These are phyloP conservation scores for Hippocampus abdominalis DNA, from an alignment of 2,113 vertebrate species.

Conservation along the genomic window DNA sequence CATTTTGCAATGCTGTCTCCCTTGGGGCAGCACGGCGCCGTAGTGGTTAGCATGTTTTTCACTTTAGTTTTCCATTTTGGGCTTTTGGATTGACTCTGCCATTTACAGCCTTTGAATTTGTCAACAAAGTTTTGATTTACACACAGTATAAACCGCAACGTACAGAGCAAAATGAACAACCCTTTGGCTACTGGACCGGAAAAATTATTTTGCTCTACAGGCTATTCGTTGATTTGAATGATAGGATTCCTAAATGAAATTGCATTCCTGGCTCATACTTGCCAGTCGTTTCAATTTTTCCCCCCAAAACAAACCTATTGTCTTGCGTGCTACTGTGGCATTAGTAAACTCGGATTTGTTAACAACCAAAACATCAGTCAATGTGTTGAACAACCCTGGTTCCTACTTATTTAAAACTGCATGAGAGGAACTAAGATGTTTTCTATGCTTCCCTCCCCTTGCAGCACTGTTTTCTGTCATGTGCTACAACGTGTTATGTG, in stretches of 20 bases:
- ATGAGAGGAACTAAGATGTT: neutral
- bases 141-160: too few species aligned
- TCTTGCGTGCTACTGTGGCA: too few species aligned
- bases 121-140: too few species aligned
- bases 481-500: conserved; percentile 98
- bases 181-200: neutral
- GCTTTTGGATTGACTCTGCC: too few species aligned
- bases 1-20: too few species aligned
- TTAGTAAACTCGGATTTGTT: too few species aligned
- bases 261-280: neutral
- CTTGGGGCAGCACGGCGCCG: too few species aligned
- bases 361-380: neutral
- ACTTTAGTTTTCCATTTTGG: too few species aligned
- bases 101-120: too few species aligned
- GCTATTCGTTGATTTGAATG: neutral
- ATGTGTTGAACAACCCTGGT: neutral
- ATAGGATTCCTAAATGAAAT: neutral
- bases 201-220: neutral
- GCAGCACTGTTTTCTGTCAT: conserved; percentile 96
- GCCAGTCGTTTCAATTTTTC: neutral
- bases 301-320: too few species aligned
- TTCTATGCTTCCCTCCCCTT: conserved; percentile 4
- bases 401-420: neutral
- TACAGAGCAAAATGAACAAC: neutral
- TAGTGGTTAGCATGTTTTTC: too few species aligned